Conservation (phyloP, 2,113 vertebrate species). For the Cettia cetti region DNA sequence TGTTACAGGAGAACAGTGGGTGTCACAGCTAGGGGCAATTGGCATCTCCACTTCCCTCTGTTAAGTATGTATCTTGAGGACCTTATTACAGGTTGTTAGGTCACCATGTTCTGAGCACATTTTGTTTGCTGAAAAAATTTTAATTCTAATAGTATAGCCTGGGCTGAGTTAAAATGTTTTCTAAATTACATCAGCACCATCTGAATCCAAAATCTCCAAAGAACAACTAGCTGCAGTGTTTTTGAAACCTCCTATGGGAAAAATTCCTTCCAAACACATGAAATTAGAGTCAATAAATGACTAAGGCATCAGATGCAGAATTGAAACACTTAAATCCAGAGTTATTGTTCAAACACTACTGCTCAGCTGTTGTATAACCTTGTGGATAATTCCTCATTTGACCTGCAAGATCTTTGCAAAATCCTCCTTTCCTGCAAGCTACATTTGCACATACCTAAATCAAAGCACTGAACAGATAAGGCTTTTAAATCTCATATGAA, state of each 20-base stretch:
- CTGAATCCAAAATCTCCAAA: neutral
- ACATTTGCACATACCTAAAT: neutral
- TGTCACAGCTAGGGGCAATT: neutral
- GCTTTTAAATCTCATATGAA: neutral
- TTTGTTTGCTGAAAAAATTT: neutral
- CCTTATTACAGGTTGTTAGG: neutral
- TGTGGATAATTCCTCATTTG: slow-evolving; percentile 8
- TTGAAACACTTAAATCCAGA: neutral
- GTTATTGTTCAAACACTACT: neutral
- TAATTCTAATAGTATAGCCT: neutral
- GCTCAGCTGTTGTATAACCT: slow-evolving; percentile 11
- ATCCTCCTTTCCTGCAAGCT: neutral
- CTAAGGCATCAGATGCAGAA: neutral
- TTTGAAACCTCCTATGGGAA: neutral
- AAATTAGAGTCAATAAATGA: neutral
- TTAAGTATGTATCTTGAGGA: neutral
- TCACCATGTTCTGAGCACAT: neutral
- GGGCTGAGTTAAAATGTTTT: neutral
- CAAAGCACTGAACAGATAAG: neutral
- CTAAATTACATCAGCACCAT: neutral
- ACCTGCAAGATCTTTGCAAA: neutral
- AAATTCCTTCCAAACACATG: neutral
- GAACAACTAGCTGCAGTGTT: neutral
- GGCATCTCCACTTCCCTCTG: neutral
- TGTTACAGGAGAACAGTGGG: neutral